These are phyloP conservation scores for Thunnus thynnus DNA, from an alignment of 2,113 vertebrate genomes.

Conservation along the genomic window DNA sequence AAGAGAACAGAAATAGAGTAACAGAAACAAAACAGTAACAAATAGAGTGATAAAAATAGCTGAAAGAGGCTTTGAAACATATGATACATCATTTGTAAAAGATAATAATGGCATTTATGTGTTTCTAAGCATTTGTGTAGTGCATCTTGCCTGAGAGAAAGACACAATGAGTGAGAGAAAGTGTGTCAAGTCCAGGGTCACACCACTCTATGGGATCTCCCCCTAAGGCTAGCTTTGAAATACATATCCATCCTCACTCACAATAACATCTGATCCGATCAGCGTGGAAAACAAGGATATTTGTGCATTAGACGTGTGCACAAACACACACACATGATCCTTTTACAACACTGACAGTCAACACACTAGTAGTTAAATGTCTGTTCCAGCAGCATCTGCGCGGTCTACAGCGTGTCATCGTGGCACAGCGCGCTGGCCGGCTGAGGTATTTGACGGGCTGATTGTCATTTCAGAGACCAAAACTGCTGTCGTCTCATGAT, in stretches of 20 bases:
- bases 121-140: slow-evolving; percentile 29
- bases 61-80: background rate
- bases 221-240: slow-evolving; percentile 54
- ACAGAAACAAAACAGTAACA: background rate
- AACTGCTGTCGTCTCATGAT: slow-evolving; percentile 57
- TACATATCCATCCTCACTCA: slow-evolving; percentile 46
- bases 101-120: background rate
- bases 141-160: slow-evolving; percentile 19
- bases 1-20: background rate
- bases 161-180: slow-evolving; percentile 51
- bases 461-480: slow-evolving; percentile 46
- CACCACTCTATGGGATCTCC: slow-evolving; percentile 55
- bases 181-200: slow-evolving; percentile 76
- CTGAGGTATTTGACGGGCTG: slow-evolving; percentile 35
- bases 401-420: slow-evolving; percentile 9
- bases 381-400: slow-evolving; percentile 35
- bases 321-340: background rate
- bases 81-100: background rate
- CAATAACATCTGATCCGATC: slow-evolving; percentile 38
- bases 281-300: background rate
- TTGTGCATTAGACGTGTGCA: background rate
- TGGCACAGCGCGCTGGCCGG: background rate
- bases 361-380: slow-evolving; percentile 1
- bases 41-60: too few relatives aligned
- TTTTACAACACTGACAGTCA: background rate